Percentiles rank a stretch among this genome's conserved stretches.
Evolutionary conservation across 1,140 invertebrate species (phyloP).

Genomic region (Papilio helenus): DNA sequence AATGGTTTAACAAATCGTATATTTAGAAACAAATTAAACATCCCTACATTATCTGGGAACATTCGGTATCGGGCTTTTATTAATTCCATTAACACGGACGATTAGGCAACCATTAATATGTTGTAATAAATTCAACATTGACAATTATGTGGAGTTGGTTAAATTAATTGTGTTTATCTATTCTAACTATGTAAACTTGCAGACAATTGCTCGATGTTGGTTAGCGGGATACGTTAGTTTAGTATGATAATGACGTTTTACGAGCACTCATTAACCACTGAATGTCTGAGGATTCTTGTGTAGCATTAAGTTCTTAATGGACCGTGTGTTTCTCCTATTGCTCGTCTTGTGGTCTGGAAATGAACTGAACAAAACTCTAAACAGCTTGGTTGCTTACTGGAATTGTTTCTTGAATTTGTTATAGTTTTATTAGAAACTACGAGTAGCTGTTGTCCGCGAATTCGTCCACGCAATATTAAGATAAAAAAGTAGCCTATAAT

Average conservation of each 20-base stretch:
- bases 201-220: constrained; percentile 28
- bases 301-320: constrained; percentile 39
- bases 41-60: constrained; percentile 22
- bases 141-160: constrained; percentile 28
- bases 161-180: constrained; percentile 38
- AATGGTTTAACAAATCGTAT: not conserved
- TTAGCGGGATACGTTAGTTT: constrained; percentile 23
- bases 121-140: constrained; percentile 35
- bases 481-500: too few species aligned
- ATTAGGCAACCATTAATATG: constrained; percentile 36
- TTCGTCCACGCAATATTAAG: too few species aligned
- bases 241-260: constrained; percentile 35
- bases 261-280: constrained; percentile 35
- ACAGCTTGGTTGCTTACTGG: not conserved
- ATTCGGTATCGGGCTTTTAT: constrained; percentile 28
- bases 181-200: not conserved
- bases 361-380: constrained; percentile 10
- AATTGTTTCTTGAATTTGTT: constrained; percentile 6
- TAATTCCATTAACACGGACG: constrained; percentile 38
- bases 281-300: constrained; percentile 40
- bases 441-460: too few species aligned
- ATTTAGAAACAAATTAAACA: constrained; percentile 34
- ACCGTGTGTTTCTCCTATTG: constrained; percentile 33
- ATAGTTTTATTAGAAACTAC: too few species aligned
- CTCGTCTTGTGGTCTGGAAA: constrained; percentile 11